phyloP scores from a whole-genome alignment of 2,797 vertebrate species.

The Thaleichthys pacificus region DNA sequence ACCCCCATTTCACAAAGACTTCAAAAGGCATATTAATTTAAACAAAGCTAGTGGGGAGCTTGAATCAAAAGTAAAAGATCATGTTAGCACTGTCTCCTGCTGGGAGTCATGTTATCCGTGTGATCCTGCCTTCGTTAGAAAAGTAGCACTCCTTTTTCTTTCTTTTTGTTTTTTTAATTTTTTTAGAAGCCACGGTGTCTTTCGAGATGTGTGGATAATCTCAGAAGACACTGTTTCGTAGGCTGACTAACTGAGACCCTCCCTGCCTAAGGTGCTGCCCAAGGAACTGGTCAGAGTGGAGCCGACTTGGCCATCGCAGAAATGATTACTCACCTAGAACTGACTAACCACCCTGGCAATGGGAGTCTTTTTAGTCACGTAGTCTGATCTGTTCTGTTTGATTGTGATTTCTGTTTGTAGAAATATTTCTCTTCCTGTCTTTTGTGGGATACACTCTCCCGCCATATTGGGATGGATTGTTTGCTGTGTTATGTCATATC shows the following conservation, averaged over 20 bases:
- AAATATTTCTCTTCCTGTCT: conserved; percentile 23
- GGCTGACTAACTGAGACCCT: conserved; percentile 15
- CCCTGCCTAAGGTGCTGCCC: not conserved
- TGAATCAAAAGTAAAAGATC: conserved; percentile 31
- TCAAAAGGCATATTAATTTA: conserved; percentile 44
- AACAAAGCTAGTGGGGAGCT: conserved; percentile 24
- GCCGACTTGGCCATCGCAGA: not conserved
- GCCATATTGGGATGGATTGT: conserved; percentile 44
- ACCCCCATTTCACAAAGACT: conserved; percentile 31
- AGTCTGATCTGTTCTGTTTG: conserved; percentile 40
- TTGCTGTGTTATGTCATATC: conserved; percentile 33
- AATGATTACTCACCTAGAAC: not conserved
- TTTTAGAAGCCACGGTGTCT: conserved; percentile 27
- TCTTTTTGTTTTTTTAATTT: not conserved
- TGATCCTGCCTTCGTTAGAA: conserved; percentile 39
- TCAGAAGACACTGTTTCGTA: conserved; percentile 1
- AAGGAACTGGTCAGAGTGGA: not conserved
- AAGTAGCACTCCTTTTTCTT: conserved; percentile 52
- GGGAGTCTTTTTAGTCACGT: conserved; percentile 20
- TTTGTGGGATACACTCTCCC: conserved; percentile 26
- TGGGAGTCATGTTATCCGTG: conserved; percentile 50
- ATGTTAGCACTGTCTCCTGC: conserved; percentile 43
- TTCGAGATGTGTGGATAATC: conserved; percentile 13
- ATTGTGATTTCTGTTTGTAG: conserved; percentile 43
- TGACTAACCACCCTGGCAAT: not conserved